A percentile compares a stretch with the other conserved stretches of the same genome.
phyloP scores from a whole-genome alignment of 2,113 vertebrate species.

The Clarias gariepinus region DNA sequence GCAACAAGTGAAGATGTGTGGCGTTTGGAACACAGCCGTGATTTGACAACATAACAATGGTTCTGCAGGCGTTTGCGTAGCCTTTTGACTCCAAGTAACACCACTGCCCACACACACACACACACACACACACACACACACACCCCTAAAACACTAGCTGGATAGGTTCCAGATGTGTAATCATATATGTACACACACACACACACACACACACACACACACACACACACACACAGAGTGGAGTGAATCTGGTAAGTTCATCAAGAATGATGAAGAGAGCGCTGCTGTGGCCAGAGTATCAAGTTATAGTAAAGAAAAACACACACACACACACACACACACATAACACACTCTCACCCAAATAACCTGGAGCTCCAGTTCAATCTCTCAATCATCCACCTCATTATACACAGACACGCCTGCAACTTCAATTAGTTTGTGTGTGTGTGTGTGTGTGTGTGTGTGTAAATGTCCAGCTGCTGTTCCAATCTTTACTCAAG shows the following conservation, averaged over 20 bases:
- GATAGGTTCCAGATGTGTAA: constrained; percentile 1
- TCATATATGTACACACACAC: not conserved
- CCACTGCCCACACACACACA: constrained; percentile 13
- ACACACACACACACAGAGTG: constrained; percentile 28
- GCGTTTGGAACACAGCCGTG: constrained; percentile 2
- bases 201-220: constrained; percentile 6
- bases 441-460: constrained; percentile 30
- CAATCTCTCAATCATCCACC: constrained; percentile 49
- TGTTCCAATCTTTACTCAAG: constrained; percentile 31
- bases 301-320: constrained; percentile 51
- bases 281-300: constrained; percentile 44
- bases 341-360: constrained; percentile 44
- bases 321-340: constrained; percentile 38
- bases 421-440: constrained; percentile 43
- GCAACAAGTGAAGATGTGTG: not conserved
- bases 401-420: constrained; percentile 46
- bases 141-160: not conserved
- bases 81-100: constrained; percentile 46
- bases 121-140: constrained; percentile 12
- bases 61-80: constrained; percentile 37
- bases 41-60: constrained; percentile 44
- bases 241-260: constrained; percentile 45
- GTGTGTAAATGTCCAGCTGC: constrained; percentile 26
- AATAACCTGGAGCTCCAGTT: constrained; percentile 39
- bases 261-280: constrained; percentile 42